phyloP scores from a whole-genome alignment of 2,113 vertebrate genomes.

The Pomatorhinus ruficollis region DNA sequence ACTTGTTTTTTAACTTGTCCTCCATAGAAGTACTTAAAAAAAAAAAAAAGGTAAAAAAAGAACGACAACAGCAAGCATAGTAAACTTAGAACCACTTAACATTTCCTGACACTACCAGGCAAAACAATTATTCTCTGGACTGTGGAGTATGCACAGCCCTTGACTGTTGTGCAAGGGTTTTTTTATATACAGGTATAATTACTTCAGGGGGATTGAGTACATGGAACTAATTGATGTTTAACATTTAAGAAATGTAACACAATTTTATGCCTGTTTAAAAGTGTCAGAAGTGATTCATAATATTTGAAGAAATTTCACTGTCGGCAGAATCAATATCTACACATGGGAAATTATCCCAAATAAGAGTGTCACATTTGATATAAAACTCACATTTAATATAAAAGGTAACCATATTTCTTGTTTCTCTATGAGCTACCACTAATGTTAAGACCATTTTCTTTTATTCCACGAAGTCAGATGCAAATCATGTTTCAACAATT shows the following conservation, averaged over 20 bases:
- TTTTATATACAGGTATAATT: conserved; percentile 28
- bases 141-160: neutral
- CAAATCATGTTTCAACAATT: neutral
- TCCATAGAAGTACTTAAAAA: neutral
- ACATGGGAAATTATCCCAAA: conserved; percentile 35
- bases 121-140: conserved; percentile 25
- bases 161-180: neutral
- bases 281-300: conserved; percentile 28
- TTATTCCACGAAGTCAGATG: neutral
- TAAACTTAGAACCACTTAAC: conserved; percentile 18
- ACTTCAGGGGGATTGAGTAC: neutral
- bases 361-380: neutral
- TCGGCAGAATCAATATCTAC: conserved; percentile 30
- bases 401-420: neutral
- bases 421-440: neutral
- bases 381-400: neutral
- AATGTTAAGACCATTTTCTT: neutral
- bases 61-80: neutral
- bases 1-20: neutral
- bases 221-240: conserved; percentile 55
- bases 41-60: too few relatives aligned
- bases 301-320: conserved; percentile 9
- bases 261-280: conserved; percentile 35
- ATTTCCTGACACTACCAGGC: neutral
- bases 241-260: conserved; percentile 13